A percentile compares a stretch with the other conserved stretches of the same genome.
Evolutionary conservation across 2,888 invertebrate genomes (phyloP).

Genomic region (Pollenia labialis): DNA sequence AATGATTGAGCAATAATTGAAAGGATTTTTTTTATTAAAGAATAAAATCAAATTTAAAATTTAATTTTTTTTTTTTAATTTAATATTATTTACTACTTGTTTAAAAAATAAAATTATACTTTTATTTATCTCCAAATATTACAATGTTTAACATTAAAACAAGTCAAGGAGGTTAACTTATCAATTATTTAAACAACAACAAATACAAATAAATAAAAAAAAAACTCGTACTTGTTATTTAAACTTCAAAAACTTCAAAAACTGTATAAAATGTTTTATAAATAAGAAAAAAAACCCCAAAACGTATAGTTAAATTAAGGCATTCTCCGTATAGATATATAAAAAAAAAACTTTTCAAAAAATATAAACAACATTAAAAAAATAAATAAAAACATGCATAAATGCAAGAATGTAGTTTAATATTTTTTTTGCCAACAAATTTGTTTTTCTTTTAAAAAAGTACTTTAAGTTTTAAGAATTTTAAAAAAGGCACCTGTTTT

Average conservation of each 20-base stretch:
- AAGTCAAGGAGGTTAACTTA: conserved; percentile 73
- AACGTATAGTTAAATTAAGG: conserved; percentile 55
- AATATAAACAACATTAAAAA: conserved; percentile 16
- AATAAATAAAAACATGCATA: conserved; percentile 35
- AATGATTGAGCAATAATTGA: conserved; percentile 27
- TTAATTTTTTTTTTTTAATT: background rate
- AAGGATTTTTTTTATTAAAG: conserved; percentile 14
- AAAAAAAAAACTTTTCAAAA: conserved; percentile 6
- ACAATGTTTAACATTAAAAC: conserved; percentile 47
- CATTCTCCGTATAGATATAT: conserved; percentile 31
- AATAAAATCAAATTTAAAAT: background rate
- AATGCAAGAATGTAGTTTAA: conserved; percentile 61
- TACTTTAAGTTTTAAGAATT: conserved; percentile 34
- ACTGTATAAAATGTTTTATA: background rate
- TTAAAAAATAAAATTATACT: conserved; percentile 7
- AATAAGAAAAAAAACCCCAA: conserved; percentile 10
- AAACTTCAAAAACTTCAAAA: conserved; percentile 42
- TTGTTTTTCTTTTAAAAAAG: conserved; percentile 34
- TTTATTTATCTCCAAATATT: conserved; percentile 30
- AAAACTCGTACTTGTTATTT: conserved; percentile 43
- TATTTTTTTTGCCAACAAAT: conserved; percentile 9
- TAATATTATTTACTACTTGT: background rate
- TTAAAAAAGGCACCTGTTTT: conserved; percentile 23
- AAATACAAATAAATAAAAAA: conserved; percentile 9
- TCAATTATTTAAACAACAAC: conserved; percentile 59